A percentile compares a stretch with the other conserved stretches of the same genome.
Evolutionary conservation across 2,797 vertebrate genomes (phyloP).

Genomic region (Sphenopsis melanotis): DNA sequence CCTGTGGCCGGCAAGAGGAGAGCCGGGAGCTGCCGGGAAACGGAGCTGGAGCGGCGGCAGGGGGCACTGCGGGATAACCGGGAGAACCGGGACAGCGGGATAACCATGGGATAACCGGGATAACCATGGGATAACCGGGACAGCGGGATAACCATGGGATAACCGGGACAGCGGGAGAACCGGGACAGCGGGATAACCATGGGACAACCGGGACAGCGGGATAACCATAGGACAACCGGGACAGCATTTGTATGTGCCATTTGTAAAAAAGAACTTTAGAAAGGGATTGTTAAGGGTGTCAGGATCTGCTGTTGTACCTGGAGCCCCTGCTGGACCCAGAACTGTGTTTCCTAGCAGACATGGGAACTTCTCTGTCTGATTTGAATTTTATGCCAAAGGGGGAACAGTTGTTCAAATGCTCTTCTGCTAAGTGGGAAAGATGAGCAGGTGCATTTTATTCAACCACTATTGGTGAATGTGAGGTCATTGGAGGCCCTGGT

Average conservation of each 20-base stretch:
- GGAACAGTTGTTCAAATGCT: background rate
- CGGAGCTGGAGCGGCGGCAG: background rate
- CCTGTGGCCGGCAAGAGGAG: background rate
- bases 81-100: background rate
- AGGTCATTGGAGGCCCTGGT: background rate
- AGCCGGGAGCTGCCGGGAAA: background rate
- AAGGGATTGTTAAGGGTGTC: background rate
- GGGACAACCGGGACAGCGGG: background rate
- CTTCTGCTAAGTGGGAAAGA: background rate
- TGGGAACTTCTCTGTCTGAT: background rate
- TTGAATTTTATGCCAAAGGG: background rate
- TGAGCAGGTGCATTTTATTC: background rate
- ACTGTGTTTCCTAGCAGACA: background rate
- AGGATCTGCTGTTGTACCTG: background rate
- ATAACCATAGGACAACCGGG: background rate
- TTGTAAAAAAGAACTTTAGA: background rate
- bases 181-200: too few species aligned
- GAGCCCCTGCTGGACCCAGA: background rate
- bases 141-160: background rate
- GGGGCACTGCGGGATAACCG: constrained; percentile 10
- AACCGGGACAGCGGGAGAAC: background rate
- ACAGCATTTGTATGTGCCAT: background rate
- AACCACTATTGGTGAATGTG: background rate
- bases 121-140: fast-evolving
- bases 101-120: fast-evolving